Evolutionary conservation across 2,888 invertebrate genomes (phyloP).

Genomic region (Campoplex nolae): DNA sequence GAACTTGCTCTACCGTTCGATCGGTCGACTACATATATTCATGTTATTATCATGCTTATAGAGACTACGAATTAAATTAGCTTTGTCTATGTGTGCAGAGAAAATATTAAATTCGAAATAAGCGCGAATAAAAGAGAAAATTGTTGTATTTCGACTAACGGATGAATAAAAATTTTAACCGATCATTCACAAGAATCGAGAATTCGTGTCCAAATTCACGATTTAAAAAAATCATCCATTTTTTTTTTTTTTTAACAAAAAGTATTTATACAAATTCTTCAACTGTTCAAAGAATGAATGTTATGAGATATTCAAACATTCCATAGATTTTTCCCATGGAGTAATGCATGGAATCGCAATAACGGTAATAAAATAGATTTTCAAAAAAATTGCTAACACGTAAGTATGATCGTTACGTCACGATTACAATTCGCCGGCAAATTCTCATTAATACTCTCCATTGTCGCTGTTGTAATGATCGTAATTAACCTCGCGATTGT

Average conservation of each 20-base stretch:
- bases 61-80: background rate
- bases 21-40: slow-evolving; percentile 50
- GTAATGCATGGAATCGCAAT: no score
- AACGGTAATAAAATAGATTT: no score
- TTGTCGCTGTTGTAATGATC: background rate
- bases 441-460: background rate
- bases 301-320: no score
- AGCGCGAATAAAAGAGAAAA: background rate
- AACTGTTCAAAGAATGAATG: no score
- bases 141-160: background rate
- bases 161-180: background rate
- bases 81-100: slow-evolving; percentile 14
- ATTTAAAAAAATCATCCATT: background rate
- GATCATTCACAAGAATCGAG: background rate
- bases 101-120: background rate
- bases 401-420: no score
- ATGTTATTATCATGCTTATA: slow-evolving; percentile 19
- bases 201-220: background rate
- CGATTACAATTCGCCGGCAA: background rate
- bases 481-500: background rate
- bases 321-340: no score
- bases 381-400: background rate
- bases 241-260: background rate
- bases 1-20: slow-evolving; percentile 23
- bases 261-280: background rate